Evolutionary conservation across 2,113 vertebrate species (phyloP).

Genomic region (Chaetops frenatus): DNA sequence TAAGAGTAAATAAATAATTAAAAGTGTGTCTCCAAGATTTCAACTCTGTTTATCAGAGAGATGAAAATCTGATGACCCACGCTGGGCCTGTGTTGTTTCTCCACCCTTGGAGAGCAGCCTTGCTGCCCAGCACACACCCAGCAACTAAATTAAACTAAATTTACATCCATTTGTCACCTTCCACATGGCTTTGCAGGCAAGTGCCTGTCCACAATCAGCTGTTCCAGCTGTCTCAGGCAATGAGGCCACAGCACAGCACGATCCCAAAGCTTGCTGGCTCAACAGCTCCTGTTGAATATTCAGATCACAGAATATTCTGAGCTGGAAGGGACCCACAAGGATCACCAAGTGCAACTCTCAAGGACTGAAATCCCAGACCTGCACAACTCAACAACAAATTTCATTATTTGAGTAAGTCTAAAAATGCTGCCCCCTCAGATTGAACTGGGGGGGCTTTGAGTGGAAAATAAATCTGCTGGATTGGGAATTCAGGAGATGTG

Average conservation of each 20-base stretch:
- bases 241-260: not conserved
- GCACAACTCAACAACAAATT: not conserved
- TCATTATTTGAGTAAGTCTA: not conserved
- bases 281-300: not conserved
- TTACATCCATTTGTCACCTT: not conserved
- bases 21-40: not conserved
- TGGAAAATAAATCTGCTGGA: not conserved
- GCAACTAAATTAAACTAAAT: not conserved
- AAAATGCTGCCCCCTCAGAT: not conserved
- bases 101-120: not conserved
- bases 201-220: not conserved
- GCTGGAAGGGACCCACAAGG: not conserved
- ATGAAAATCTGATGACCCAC: not conserved
- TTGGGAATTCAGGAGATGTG: not conserved
- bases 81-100: not conserved
- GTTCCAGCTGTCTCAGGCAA: not conserved
- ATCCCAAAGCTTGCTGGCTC: not conserved
- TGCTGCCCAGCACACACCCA: not conserved
- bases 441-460: not conserved
- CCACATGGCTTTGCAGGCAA: not conserved
- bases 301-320: not conserved
- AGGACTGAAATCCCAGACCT: not conserved
- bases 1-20: not conserved
- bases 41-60: not conserved
- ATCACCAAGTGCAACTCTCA: not conserved